Conservation (phyloP, 2,797 vertebrate genomes). For the Neosilurus hyrtlii region DNA sequence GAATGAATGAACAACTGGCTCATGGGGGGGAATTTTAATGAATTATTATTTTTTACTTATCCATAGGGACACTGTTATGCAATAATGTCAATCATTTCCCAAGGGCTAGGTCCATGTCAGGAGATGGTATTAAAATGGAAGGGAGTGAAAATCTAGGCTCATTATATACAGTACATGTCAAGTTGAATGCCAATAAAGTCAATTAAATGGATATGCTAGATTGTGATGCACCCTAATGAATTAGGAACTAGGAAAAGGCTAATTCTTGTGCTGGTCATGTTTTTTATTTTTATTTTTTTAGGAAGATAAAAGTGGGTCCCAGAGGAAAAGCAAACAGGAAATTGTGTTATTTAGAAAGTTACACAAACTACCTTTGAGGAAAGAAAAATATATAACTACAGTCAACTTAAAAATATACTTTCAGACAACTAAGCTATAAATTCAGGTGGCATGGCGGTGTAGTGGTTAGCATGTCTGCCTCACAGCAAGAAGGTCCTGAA, state of each 20-base stretch:
- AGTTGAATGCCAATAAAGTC: background rate
- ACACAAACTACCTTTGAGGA: background rate
- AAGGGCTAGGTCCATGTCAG: background rate
- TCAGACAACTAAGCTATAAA: background rate
- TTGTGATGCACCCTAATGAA: background rate
- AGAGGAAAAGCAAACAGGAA: background rate
- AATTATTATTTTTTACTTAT: background rate
- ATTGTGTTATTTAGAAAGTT: conserved; percentile 4
- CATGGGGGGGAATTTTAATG: background rate
- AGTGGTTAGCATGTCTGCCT: no score
- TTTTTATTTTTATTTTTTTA: background rate
- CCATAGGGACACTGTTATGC: no score
- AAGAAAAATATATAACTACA: background rate
- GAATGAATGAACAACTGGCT: background rate
- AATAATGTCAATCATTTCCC: background rate
- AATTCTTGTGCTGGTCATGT: no score
- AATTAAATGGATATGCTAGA: background rate
- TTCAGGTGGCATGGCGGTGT: no score
- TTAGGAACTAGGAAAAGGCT: background rate
- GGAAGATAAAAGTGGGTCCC: background rate
- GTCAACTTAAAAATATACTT: background rate
- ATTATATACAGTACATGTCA: background rate
- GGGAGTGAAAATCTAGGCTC: background rate
- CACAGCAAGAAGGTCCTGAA: no score
- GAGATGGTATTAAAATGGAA: background rate